phyloP scores from a whole-genome alignment of 2,113 vertebrate species.

The Triplophysa tibetana region DNA sequence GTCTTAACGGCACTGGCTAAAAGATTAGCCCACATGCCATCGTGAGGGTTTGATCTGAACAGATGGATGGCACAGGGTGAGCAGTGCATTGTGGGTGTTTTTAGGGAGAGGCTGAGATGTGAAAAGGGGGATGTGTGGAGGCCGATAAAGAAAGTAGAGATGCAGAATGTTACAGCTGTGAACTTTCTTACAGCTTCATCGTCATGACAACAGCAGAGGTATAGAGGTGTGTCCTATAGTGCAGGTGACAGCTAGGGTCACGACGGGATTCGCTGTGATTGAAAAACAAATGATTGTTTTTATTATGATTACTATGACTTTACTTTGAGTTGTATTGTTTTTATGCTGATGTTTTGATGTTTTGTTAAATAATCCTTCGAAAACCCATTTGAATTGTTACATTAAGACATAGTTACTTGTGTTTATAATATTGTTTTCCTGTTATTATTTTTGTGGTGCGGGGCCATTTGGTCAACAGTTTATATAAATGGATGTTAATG shows the following conservation, averaged over 20 bases:
- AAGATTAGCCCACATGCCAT: slow-evolving; percentile 1
- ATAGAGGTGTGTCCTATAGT: slow-evolving; percentile 22
- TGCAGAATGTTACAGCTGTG: slow-evolving; percentile 37
- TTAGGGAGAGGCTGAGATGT: background rate
- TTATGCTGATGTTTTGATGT: no score
- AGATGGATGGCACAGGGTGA: slow-evolving; percentile 11
- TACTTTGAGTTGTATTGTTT: no score
- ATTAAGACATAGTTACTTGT: no score
- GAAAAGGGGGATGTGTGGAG: background rate
- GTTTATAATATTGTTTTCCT: no score
- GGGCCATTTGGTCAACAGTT: no score
- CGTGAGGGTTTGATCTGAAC: slow-evolving; percentile 6
- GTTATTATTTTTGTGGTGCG: no score
- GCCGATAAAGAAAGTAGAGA: slow-evolving; percentile 2
- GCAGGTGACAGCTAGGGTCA: slow-evolving; percentile 34
- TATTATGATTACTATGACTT: no score
- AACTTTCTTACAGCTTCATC: slow-evolving; percentile 30
- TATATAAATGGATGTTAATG: no score
- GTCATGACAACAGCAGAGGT: slow-evolving; percentile 27
- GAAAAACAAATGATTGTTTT: no score
- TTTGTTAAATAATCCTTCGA: no score
- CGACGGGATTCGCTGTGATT: slow-evolving; percentile 7
- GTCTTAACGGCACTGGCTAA: background rate
- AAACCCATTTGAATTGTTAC: no score
- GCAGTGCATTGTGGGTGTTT: slow-evolving; percentile 1